phyloP scores from a whole-genome alignment of 2,797 vertebrate genomes.

The Propithecus perrieri region DNA sequence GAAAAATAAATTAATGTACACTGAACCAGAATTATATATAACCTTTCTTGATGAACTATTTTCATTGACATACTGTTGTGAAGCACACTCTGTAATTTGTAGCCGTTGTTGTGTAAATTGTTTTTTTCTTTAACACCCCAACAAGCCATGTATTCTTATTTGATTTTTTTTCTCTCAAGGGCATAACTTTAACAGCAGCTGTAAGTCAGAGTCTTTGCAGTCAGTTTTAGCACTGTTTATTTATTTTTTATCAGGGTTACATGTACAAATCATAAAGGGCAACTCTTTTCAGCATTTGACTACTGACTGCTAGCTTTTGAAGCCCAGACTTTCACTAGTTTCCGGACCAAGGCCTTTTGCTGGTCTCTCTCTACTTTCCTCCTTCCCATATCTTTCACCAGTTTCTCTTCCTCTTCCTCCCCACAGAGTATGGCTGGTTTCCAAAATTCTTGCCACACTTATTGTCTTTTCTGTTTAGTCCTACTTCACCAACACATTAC shows the following conservation, averaged over 20 bases:
- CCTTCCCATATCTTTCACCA: not conserved
- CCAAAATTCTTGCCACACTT: not conserved
- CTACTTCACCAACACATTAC: not conserved
- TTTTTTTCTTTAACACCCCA: constrained; percentile 40
- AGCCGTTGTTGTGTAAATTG: constrained; percentile 25
- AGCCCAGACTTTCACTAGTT: not conserved
- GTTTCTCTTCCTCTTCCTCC: not conserved
- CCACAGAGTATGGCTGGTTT: not conserved
- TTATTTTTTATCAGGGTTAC: not conserved
- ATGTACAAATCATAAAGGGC: not conserved
- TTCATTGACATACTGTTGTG: constrained; percentile 36
- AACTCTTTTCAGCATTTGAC: not conserved
- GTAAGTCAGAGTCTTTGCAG: not conserved
- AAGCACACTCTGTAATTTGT: constrained; percentile 10
- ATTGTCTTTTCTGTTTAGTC: not conserved
- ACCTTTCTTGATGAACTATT: constrained; percentile 60
- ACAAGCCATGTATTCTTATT: not conserved
- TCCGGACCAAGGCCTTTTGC: not conserved
- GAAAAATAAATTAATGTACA: constrained; percentile 75
- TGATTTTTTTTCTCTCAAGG: constrained; percentile 27
- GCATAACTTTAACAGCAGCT: constrained; percentile 30
- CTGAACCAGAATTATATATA: constrained; percentile 55
- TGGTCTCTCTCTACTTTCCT: not conserved
- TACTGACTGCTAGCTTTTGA: not conserved
- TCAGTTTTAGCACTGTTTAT: not conserved